Base-by-base conservation (phyloP, 2,113 vertebrate genomes). In the Vombatus ursinus region DNA sequence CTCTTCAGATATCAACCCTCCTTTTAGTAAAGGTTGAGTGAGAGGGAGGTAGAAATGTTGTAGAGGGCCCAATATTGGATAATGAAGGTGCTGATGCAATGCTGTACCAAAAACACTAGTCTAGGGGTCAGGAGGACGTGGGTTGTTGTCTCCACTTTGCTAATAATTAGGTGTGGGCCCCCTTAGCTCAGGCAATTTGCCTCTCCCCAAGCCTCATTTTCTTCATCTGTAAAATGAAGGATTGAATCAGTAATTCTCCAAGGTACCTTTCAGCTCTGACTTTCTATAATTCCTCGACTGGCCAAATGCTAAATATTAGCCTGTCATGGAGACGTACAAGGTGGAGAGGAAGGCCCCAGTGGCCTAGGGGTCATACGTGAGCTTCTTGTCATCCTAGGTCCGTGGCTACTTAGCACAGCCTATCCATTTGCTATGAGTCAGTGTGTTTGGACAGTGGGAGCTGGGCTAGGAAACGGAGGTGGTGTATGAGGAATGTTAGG, bases 121-220 rank as follows among this genome's bases (percentile, higher is more conserved):
- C 61, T 37, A 8, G 49, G 50, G n/a, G 48, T 84, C 22, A n/a
- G 90, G 37, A 61, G 50, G 50, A 51, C n/a, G 37, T 91, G 48
- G 24, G 37, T 14, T 48, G 2, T 84, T 44, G 44, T 11, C 26
- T 52, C 7, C 23, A 0, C 1, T 3, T 0, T 9, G 3, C 8
- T 22, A 28, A 0, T 44, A 1, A 0, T 5, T 7, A 77, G 11
- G 48, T 10, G 24, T 2, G 0, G 0, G 51, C 26, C 49, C 5
- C 48, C n/a, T 26, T 11, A 3, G 31, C 52, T 61, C n/a, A 7
- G 53, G 9, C 8, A 0, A 31, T 8, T 52, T 57, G 3, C 50
- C 50, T 50, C 16, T 26, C 0, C 8, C 44, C 53, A 0, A 0
- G 0, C 47, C n/a, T 84, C 14, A 16, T 77, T 77, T 77, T n/a